Evolutionary conservation across 1,140 invertebrate species (phyloP), one percentile per base, ranked within the genome.

Genomic region (Agrypnia vestita): DNA sequence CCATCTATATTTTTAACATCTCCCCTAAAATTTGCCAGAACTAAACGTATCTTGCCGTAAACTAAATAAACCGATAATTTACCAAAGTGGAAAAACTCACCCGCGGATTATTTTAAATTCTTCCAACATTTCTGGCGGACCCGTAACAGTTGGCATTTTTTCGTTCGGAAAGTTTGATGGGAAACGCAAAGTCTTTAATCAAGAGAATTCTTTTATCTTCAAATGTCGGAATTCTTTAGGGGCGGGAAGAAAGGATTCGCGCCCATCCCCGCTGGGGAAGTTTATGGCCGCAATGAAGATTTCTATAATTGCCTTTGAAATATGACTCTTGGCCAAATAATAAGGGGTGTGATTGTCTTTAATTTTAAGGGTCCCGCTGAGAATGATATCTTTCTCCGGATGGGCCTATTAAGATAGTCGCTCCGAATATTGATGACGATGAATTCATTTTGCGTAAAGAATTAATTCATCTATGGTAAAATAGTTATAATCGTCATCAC

Each of bases 171-270:
- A 59, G 55, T 19, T 59, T 59, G n/a, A 59, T 59, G 55, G 55
- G 17, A 59, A 59, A 59, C 17, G 55, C 21, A 10, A 59, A 15
- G 55, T 19, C 55, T 21, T 59, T 59, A 59, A 59, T 59, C 17
- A 59, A 59, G 55, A 12, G 15, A 59, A 59, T 21, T 59, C 55
- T 59, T 59, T 59, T 59, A 59, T 59, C 55, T 59, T 59, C 4
- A 59, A 59, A 59, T 19, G 21, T 9, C 1, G 13, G 55, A 59
- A 59, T 59, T 21, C 55, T 19, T 15, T 59, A 21, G 17, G 55
- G 17, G n/a, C 1, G 55, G 8, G 21, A 59, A 19, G 21, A 59
- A 59, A 59, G 55, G 55, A 59, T 19, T 59, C 55, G 17, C 15
- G 17, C 55, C 17, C 55, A 17, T 59, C 21, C 15, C 9, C 17